Evolutionary conservation across 2,113 vertebrate species (phyloP), one percentile per base, ranked within the genome.

Genomic region (Sapajus apella): DNA sequence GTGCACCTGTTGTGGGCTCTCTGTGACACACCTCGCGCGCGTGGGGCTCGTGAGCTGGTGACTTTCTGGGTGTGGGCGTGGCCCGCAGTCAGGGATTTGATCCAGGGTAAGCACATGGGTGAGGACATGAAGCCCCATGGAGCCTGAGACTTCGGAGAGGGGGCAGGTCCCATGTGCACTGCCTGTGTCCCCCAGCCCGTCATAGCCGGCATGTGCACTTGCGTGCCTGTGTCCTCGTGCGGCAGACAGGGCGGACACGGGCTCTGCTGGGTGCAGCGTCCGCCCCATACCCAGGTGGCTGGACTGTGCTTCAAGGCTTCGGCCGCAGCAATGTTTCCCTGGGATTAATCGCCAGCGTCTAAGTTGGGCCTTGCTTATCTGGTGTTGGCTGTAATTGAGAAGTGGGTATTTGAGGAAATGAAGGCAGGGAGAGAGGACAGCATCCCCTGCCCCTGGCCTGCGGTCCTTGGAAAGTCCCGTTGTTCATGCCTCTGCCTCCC

Each of bases 41-140:
- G 18, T 32, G n/a, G 56, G 45, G 25, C 79, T 3, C 0, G 0
- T 0, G 3, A 2, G 43, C 68, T 35, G 2, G 0, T 3, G n/a
- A 35, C 68, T 81, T 50, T n/a, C 58, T 1, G 0, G 37, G 14
- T 0, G 13, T 4, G 20, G 47, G 8, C 0, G 3, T 1, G 12
- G 72, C 56, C 77, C 10, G 14, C 27, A 45, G 16, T 10, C 14
- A 27, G 37, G 23, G 20, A 56, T 37, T 25, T 13, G 0, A 12
- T 16, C 4, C 1, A 52, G 10, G 3, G 25, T 23, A 17, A 58
- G 35, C 2, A 14, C 37, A 0, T 2, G 6, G 35, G 17, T 25
- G 14, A 23, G n/a, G 40, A 1, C 18, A 17, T 9, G 35, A 23
- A 23, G 17, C 23, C 73, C 64, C 56, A 8, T 1, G 56, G 27